phyloP scores from a whole-genome alignment of 2,113 vertebrate species.

The Aegotheles bennettii region DNA sequence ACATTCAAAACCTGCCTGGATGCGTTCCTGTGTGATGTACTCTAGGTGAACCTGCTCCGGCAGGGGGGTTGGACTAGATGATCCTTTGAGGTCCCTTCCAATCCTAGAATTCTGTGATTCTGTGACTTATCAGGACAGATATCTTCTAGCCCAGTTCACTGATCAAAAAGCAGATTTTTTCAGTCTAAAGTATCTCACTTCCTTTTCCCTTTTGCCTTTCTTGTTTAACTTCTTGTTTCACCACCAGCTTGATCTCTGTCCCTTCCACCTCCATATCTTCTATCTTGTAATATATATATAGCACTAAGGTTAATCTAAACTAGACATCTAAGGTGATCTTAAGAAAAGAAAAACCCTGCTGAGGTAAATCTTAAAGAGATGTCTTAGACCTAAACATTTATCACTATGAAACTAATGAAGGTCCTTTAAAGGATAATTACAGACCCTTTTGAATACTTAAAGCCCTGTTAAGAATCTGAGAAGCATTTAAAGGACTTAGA shows the following conservation, averaged over 20 bases:
- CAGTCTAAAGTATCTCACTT: not conserved
- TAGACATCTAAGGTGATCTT: not conserved
- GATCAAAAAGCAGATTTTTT: not conserved
- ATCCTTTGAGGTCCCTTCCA: no score
- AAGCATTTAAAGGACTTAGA: not conserved
- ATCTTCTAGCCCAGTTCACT: not conserved
- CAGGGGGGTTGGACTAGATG: no score
- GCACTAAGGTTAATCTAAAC: not conserved
- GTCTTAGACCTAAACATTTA: not conserved
- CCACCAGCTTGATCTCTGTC: not conserved
- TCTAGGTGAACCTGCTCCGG: no score
- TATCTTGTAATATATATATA: not conserved
- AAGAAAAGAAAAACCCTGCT: not conserved
- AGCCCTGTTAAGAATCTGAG: not conserved
- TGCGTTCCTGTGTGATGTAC: no score
- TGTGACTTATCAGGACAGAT: not conserved
- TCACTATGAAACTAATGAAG: constrained; percentile 4
- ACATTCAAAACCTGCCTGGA: no score
- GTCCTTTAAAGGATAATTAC: not conserved
- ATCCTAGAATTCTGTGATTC: no score
- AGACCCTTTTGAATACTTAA: not conserved
- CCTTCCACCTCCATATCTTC: not conserved
- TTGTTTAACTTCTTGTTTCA: not conserved
- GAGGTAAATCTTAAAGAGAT: not conserved
- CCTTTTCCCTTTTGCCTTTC: not conserved